Evolutionary conservation across 30 jellyfish, hydroid and myxozoan species (phyloP), one percentile per base, ranked within the genome.

Genomic region (Aurelia sp.): DNA sequence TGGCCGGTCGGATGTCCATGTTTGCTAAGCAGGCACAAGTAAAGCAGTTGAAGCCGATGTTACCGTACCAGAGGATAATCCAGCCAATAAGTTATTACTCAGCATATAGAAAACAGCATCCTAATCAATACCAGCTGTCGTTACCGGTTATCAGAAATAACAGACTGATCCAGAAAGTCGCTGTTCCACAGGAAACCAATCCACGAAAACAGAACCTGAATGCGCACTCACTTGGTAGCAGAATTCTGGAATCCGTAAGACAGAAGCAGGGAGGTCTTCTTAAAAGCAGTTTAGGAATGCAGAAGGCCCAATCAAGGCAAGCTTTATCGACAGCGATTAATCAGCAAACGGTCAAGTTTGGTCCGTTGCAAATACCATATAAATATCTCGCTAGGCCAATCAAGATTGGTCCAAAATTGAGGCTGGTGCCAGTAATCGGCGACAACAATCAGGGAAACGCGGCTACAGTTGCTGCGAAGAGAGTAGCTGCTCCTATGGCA

Each of bases 321-420:
- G 63, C 21, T 70, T 27, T 21, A 20, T 19, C 51, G 50, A 19
- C 18, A 12, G 16, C 27, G 1, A 76, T 21, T 5, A 19, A 27
- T 17, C 69, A 21, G 22, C 51, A 19, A 10, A 41, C 38, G 40
- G 63, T 84, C 11, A 72, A 61, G 47, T 84, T 84, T 51, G 87
- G 82, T 18, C 87, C 79, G 44, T 58, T 84, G 70, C 63, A 84
- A 48, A 62, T 84, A 35, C 93, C 93, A 16, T 84, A 84, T 52
- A 58, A 58, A 20, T 84, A 84, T 48, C 41, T 84, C 63, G 75
- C 27, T 63, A 72, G 51, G 21, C 93, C 93, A 20, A 30, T 84
- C 31, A 40, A n/a, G 52, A 66, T 84, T 21, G 93, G 93, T 7
- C 76, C 93, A 27, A 72, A 65, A 11, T 74, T 77, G 88, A 67